Percentiles rank a stretch among this genome's conserved stretches.
These are phyloP conservation scores for Microvelia longipes DNA, from an alignment of 1,140 invertebrate genomes.

Conservation along the genomic window DNA sequence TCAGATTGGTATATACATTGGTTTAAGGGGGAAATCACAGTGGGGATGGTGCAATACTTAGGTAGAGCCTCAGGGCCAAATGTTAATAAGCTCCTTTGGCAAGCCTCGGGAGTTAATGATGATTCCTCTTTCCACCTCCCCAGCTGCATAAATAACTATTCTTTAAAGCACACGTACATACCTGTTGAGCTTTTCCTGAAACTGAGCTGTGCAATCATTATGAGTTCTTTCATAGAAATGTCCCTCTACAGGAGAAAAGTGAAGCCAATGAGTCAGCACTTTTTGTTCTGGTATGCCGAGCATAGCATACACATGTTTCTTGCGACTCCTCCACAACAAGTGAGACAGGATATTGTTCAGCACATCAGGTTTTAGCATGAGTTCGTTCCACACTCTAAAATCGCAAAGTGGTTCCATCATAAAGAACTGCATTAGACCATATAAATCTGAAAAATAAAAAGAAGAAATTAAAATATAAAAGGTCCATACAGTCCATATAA, in stretches of 20 bases:
- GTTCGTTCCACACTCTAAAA: not conserved
- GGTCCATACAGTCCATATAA: too few relatives aligned
- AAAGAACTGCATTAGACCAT: conserved; percentile 52
- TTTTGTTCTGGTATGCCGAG: conserved; percentile 36
- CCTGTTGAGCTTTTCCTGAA: not conserved
- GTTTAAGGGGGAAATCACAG: too few relatives aligned
- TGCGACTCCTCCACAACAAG: conserved; percentile 53
- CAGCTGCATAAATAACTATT: too few relatives aligned
- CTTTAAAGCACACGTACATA: too few relatives aligned
- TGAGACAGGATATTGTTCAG: conserved; percentile 42
- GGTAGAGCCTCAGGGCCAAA: too few relatives aligned
- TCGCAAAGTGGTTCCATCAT: conserved; percentile 38
- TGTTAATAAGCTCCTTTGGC: too few relatives aligned
- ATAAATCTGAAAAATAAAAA: conserved; percentile 38
- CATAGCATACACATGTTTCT: conserved; percentile 41
- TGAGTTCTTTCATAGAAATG: conserved; percentile 37
- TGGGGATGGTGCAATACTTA: too few relatives aligned
- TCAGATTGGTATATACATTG: too few relatives aligned
- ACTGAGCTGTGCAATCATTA: conserved; percentile 20
- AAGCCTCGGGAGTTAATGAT: too few relatives aligned
- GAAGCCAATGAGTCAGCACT: conserved; percentile 30
- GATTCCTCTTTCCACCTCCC: too few relatives aligned
- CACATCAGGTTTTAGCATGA: conserved; percentile 5
- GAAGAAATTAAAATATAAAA: too few relatives aligned
- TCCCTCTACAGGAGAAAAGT: conserved; percentile 36